phyloP scores from a whole-genome alignment of 2,113 vertebrate genomes.

The Heptranchias perlo region DNA sequence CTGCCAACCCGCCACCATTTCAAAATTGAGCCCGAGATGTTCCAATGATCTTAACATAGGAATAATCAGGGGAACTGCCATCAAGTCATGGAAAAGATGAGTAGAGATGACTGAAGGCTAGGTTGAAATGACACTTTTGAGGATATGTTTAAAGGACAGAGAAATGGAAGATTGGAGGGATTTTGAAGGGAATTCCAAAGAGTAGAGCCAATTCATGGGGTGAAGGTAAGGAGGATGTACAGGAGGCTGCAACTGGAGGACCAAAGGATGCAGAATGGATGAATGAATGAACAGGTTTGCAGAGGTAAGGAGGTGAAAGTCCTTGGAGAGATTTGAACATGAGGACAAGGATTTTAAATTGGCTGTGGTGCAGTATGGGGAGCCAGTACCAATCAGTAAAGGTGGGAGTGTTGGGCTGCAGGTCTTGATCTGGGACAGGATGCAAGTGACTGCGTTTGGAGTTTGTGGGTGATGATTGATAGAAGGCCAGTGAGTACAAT shows the following conservation, averaged over 20 bases:
- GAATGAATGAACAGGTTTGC: background rate
- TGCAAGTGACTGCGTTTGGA: background rate
- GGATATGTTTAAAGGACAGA: background rate
- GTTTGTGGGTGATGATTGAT: background rate
- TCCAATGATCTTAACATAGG: background rate
- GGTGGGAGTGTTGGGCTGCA: background rate
- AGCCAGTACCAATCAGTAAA: background rate
- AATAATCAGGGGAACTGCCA: background rate
- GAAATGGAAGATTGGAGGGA: background rate
- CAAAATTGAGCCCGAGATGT: no score
- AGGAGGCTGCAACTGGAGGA: background rate
- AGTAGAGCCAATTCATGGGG: background rate
- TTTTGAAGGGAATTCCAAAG: background rate
- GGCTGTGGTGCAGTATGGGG: background rate
- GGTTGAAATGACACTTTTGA: background rate
- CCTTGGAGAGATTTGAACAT: background rate
- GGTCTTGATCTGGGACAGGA: background rate
- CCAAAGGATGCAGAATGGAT: background rate
- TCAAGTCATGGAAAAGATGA: background rate
- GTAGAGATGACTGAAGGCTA: background rate
- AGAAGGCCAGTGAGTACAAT: background rate
- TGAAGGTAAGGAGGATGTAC: background rate
- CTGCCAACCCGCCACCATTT: no score
- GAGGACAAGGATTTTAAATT: background rate
- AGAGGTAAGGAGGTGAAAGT: background rate